These are phyloP conservation scores for Aphaenogaster floridana DNA, from an alignment of 1,140 invertebrate genomes.

Conservation along the genomic window DNA sequence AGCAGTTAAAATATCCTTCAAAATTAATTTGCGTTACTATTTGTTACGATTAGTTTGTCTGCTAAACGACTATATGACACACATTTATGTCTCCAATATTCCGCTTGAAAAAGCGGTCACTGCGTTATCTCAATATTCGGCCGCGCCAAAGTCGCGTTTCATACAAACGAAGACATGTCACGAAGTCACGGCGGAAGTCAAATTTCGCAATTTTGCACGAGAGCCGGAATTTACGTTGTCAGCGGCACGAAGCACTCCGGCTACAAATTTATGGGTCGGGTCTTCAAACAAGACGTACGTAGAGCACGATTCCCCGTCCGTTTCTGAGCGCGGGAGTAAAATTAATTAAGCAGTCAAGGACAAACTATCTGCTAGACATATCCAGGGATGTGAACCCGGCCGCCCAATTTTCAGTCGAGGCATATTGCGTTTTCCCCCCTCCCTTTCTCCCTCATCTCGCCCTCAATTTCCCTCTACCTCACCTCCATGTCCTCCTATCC, in stretches of 20 bases:
- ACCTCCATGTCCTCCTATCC: background rate
- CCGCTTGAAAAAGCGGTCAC: background rate
- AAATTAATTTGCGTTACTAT: background rate
- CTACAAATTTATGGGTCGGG: slow-evolving; percentile 64
- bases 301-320: slow-evolving; percentile 61
- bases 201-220: slow-evolving; percentile 63
- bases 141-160: slow-evolving; percentile 9
- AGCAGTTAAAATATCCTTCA: background rate
- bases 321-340: slow-evolving; percentile 59
- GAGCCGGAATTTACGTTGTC: slow-evolving; percentile 63
- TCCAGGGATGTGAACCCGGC: slow-evolving; percentile 62
- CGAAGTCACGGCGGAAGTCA: slow-evolving; percentile 48
- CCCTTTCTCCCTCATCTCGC: background rate
- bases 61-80: background rate
- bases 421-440: slow-evolving; percentile 53
- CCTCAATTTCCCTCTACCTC: slow-evolving; percentile 22
- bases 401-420: slow-evolving; percentile 66
- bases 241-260: slow-evolving; percentile 57
- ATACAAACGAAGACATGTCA: slow-evolving; percentile 40
- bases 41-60: background rate
- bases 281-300: slow-evolving; percentile 65
- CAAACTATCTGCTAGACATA: slow-evolving; percentile 66
- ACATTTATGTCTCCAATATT: background rate
- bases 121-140: background rate
- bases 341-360: slow-evolving; percentile 68